Evolutionary conservation across 2,113 vertebrate genomes (phyloP).

Genomic region (Rallus limicola): DNA sequence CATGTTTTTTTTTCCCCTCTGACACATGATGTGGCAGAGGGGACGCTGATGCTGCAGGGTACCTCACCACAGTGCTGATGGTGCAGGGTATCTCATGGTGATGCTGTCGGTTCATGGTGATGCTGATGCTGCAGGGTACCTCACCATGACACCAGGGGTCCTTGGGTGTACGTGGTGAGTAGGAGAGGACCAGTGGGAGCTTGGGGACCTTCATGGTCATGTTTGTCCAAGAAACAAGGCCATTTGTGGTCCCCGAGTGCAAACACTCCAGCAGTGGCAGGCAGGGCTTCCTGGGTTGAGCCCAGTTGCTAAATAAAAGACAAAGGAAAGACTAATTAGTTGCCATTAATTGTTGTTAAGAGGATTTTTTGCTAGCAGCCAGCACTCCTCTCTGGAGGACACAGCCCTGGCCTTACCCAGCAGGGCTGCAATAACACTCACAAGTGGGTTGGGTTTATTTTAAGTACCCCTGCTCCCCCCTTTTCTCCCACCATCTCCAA

Average conservation of each 20-base stretch:
- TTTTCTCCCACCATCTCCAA: not conserved
- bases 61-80: not conserved
- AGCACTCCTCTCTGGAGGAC: constrained; percentile 8
- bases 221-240: constrained; percentile 69
- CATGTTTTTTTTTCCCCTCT: not conserved
- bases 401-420: not conserved
- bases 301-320: constrained; percentile 77
- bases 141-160: accelerated
- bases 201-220: not conserved
- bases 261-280: constrained; percentile 69
- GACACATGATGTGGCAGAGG: accelerated
- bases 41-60: not conserved
- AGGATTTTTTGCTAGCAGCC: constrained; percentile 19
- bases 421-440: not conserved
- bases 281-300: constrained; percentile 78
- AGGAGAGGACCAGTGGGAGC: not conserved
- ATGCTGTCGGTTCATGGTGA: not conserved
- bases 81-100: no score
- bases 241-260: constrained; percentile 60
- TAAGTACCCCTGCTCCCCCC: not conserved
- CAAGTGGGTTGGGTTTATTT: not conserved
- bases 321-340: constrained; percentile 76
- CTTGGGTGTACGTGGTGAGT: no score
- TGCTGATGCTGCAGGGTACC: not conserved
- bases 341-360: constrained; percentile 65